Conservation (phyloP, 2,797 vertebrate genomes). For the Brachyrhaphis roseni region DNA sequence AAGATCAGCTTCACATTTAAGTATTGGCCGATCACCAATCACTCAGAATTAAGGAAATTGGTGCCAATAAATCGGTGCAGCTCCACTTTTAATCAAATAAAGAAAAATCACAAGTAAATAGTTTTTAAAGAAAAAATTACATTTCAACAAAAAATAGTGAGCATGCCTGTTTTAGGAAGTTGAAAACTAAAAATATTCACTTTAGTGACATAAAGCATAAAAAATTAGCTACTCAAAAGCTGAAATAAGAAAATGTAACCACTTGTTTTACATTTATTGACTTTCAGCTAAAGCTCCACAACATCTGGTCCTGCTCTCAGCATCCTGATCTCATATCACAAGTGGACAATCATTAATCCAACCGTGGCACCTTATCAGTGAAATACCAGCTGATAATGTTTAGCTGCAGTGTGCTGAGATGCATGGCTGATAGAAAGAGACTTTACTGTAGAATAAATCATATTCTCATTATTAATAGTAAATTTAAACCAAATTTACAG, state of each 20-base stretch:
- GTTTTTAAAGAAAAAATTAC: neutral
- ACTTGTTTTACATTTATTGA: neutral
- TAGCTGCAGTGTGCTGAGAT: neutral
- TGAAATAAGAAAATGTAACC: neutral
- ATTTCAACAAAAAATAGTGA: neutral
- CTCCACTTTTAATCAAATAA: neutral
- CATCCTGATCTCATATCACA: neutral
- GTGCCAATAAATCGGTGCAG: too few species aligned
- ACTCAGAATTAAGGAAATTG: too few species aligned
- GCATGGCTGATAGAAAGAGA: neutral
- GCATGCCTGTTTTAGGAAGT: neutral
- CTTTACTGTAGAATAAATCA: neutral
- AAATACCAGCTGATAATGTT: neutral
- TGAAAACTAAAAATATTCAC: neutral
- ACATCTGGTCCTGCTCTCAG: conserved; percentile 41
- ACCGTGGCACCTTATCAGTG: conserved; percentile 9
- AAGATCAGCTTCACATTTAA: too few species aligned
- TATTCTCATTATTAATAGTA: neutral
- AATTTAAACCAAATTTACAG: neutral
- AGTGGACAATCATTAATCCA: conserved; percentile 59
- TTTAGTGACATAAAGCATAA: neutral
- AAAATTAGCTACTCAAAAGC: neutral
- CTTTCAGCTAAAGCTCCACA: neutral
- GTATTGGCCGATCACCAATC: too few species aligned
- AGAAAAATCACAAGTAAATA: neutral